Evolutionary conservation across 2,888 invertebrate species (phyloP).

Genomic region (Papilio protenor): DNA sequence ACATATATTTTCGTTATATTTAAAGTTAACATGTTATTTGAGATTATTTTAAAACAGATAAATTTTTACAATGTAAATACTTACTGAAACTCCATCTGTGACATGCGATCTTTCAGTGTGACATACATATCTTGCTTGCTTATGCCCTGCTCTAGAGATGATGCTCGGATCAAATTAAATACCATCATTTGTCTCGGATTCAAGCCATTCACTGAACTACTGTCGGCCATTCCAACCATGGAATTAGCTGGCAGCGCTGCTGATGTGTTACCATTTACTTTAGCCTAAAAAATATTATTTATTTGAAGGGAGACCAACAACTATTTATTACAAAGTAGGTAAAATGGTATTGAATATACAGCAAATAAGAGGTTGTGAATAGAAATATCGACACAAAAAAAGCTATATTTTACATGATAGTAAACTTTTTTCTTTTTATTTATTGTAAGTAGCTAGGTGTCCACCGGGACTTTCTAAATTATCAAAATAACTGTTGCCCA

Average conservation of each 20-base stretch:
- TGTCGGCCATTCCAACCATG: constrained; percentile 72
- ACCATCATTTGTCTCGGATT: constrained; percentile 80
- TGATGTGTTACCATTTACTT: constrained; percentile 60
- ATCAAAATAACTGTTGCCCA: too few relatives aligned
- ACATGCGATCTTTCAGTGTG: constrained; percentile 74
- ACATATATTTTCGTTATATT: too few relatives aligned
- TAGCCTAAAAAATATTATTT: constrained; percentile 61
- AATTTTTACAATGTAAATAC: constrained; percentile 50
- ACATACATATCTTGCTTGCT: constrained; percentile 79
- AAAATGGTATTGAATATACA: too few relatives aligned
- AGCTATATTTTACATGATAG: too few relatives aligned
- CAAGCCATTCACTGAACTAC: constrained; percentile 72
- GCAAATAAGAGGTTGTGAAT: too few relatives aligned
- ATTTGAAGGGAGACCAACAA: too few relatives aligned
- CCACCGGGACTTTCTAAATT: too few relatives aligned
- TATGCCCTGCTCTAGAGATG: constrained; percentile 77
- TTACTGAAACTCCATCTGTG: constrained; percentile 77
- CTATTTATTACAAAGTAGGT: too few relatives aligned
- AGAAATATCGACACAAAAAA: too few relatives aligned
- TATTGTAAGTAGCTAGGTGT: too few relatives aligned
- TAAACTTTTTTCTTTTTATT: too few relatives aligned
- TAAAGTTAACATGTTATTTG: too few relatives aligned
- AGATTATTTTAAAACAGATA: not conserved
- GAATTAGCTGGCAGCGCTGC: constrained; percentile 74
- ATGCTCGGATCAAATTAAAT: constrained; percentile 75